phyloP scores from a whole-genome alignment of 2,113 vertebrate genomes.

The Sminthopsis crassicaudata region DNA sequence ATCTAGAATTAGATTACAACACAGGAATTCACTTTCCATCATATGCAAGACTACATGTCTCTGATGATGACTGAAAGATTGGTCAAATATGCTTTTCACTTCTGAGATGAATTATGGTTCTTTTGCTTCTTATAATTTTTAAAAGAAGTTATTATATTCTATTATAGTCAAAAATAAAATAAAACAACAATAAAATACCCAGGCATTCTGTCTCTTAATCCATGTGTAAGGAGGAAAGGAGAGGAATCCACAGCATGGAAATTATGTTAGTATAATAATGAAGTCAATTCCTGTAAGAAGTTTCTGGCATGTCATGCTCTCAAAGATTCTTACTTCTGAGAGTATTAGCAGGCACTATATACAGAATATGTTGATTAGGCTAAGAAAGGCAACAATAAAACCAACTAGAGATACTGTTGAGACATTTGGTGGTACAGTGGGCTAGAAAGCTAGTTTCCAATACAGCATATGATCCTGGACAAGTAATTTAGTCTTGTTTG shows the following conservation, averaged over 20 bases:
- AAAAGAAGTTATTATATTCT: neutral
- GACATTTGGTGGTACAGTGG: neutral
- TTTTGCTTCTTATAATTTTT: neutral
- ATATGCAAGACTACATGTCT: neutral
- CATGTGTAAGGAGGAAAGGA: neutral
- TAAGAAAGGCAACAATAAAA: neutral
- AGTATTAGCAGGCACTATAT: neutral
- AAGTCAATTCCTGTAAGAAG: neutral
- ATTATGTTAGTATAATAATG: neutral
- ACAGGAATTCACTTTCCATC: conserved; percentile 38
- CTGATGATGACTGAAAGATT: neutral
- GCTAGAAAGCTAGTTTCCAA: neutral
- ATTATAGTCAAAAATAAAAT: neutral
- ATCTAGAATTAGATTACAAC: conserved; percentile 40
- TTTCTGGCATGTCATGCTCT: neutral
- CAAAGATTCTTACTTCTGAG: neutral
- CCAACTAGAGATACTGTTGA: neutral
- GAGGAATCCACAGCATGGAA: neutral
- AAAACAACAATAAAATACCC: neutral
- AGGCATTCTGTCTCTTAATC: neutral
- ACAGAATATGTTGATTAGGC: neutral
- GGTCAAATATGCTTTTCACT: neutral
- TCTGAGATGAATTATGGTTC: neutral
- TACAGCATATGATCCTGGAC: neutral
- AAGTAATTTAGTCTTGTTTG: neutral